Base-by-base conservation (phyloP, 2,113 vertebrate genomes). In the Piprites chloris region DNA sequence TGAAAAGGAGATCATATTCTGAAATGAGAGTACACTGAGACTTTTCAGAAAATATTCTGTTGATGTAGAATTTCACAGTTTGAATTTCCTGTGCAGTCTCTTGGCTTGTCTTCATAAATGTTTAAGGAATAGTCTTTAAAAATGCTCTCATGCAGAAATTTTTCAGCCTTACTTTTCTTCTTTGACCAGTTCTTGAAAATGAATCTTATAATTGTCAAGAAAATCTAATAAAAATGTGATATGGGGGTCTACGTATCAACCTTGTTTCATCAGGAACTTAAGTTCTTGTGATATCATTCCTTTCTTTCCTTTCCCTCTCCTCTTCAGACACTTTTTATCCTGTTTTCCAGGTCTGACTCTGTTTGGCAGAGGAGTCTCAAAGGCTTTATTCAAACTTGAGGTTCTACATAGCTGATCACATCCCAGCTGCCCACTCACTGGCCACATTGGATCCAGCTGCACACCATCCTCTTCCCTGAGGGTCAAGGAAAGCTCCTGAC, bases 121-220 rank as follows among this genome's bases (percentile, higher is more conserved):
- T 85, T 94, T 69, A 87, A 89, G 18, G 12, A 23, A 46, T 21
- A 85, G n/a, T 22, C 53, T 72, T 92, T 94, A n/a, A 78, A 89
- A 89, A 44, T 58, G 22, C 39, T 79, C 17, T 78, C n/a, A 46
- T 2, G 11, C 9, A 53, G 47, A 67, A 87, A 68, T 5, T 91
- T 85, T 92, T 67, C 68, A 84, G 35, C 9, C 16, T 24, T 71
- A n/a, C 8, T 87, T 90, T 74, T 75, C 19, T 65, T 78, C 88
- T 91, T 72, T 92, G 14, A 72, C 42, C 5, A 27, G 28, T 32
- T 78, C n/a, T 49, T 79, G n/a, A 75, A 72, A 82, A 72, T 17
- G 35, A 72, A 32, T 68, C 33, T 63, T 61, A 65, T 0, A 53
- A 89, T 78, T 14, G 55, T 50, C 12, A 82, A 61, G 14, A 9